These are phyloP conservation scores for Scaptomyza graminum DNA, from an alignment of 1,140 invertebrate genomes.

Conservation along the genomic window DNA sequence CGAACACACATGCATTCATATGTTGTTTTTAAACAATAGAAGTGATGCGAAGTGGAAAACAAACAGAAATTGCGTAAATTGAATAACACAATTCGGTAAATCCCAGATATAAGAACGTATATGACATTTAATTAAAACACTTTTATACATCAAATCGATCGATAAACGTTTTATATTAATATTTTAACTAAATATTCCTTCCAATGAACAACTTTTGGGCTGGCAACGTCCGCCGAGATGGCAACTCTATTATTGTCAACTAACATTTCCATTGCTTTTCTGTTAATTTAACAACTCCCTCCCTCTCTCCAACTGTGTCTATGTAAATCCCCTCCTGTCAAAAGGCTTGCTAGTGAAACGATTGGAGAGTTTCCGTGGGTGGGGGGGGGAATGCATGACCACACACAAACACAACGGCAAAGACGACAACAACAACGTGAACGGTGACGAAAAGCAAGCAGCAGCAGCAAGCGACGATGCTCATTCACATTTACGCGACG, in stretches of 20 bases:
- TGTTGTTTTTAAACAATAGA: neutral
- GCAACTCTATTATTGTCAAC: constrained; percentile 35
- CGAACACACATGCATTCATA: neutral
- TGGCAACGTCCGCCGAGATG: neutral
- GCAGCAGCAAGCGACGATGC: constrained; percentile 8
- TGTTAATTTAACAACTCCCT: constrained; percentile 59
- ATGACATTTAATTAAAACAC: no score
- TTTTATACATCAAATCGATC: no score
- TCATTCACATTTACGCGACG: constrained; percentile 40
- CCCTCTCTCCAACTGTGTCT: constrained; percentile 5
- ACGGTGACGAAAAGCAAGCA: constrained; percentile 3
- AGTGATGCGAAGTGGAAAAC: no score
- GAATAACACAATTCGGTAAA: neutral
- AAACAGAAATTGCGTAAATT: neutral
- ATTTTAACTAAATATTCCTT: neutral
- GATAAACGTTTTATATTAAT: no score
- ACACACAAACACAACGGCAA: neutral
- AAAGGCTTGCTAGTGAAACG: neutral
- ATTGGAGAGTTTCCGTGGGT: neutral
- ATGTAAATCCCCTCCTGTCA: constrained; percentile 38
- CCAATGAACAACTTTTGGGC: neutral
- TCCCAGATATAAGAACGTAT: neutral
- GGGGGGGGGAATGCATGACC: constrained; percentile 1
- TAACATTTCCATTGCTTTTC: constrained; percentile 40
- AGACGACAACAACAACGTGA: no score